Percentiles rank a stretch among this genome's conserved stretches.
phyloP scores from a whole-genome alignment of 2,888 invertebrate genomes.

The Caenorhabditis virilis region DNA sequence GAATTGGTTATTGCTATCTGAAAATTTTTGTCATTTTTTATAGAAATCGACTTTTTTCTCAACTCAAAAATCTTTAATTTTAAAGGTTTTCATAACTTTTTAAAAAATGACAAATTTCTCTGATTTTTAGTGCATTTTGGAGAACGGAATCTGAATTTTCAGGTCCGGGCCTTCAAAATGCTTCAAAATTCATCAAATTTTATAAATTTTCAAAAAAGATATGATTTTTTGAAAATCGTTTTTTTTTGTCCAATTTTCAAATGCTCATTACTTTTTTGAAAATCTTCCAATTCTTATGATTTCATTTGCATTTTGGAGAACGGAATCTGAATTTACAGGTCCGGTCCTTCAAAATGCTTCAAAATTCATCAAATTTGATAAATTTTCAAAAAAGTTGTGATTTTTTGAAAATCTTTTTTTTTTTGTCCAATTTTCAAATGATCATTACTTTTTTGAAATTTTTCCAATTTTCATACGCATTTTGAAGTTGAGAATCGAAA shows the following conservation, averaged over 20 bases:
- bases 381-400: not conserved
- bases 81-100: not conserved
- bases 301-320: too few species aligned
- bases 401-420: too few species aligned
- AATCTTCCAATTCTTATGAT: not conserved
- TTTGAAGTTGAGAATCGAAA: too few species aligned
- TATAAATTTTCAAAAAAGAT: not conserved
- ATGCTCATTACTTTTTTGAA: not conserved
- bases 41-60: too few species aligned
- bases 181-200: not conserved
- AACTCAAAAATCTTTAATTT: too few species aligned
- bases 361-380: not conserved
- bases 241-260: not conserved
- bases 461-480: too few species aligned
- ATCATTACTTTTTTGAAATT: too few species aligned
- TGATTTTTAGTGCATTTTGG: not conserved
- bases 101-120: not conserved
- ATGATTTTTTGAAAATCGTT: slow-evolving; percentile 1
- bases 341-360: not conserved
- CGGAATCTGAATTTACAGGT: not conserved
- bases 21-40: too few species aligned
- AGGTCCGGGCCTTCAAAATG: not conserved
- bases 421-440: too few species aligned
- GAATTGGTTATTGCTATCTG: too few species aligned
- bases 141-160: not conserved